Evolutionary conservation across 2,797 vertebrate genomes (phyloP).

Genomic region (Helarctos malayanus): DNA sequence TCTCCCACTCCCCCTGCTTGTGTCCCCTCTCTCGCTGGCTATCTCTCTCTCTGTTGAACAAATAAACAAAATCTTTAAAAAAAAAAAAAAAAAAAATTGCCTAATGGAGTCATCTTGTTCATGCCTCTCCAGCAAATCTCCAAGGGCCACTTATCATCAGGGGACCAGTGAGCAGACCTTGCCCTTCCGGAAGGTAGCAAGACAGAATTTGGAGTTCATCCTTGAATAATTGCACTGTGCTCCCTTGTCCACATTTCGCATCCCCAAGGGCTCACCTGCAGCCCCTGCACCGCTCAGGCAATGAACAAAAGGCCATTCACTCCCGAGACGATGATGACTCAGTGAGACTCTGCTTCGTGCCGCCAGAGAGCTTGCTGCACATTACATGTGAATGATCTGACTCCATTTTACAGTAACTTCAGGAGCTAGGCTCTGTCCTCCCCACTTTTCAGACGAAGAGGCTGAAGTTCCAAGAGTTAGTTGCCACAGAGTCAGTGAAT

Average conservation of each 20-base stretch:
- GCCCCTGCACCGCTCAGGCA: neutral
- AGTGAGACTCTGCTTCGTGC: neutral
- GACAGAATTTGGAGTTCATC: neutral
- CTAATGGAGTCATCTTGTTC: neutral
- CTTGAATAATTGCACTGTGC: neutral
- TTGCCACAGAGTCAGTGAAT: neutral
- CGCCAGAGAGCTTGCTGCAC: neutral
- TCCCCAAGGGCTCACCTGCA: rapidly evolving
- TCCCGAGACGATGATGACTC: neutral
- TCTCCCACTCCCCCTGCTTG: too few species aligned
- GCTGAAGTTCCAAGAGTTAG: neutral
- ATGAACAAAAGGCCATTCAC: too few species aligned
- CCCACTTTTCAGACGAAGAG: neutral
- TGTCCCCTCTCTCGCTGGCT: too few species aligned
- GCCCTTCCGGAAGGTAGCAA: neutral
- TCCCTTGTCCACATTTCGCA: neutral
- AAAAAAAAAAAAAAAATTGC: constrained; percentile 60
- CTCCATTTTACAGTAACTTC: neutral
- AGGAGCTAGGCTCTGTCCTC: neutral
- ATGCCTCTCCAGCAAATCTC: neutral
- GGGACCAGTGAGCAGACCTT: neutral
- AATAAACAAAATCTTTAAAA: too few species aligned
- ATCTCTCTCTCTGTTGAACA: too few species aligned
- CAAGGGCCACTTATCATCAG: neutral
- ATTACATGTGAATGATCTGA: neutral